These are phyloP conservation scores for Anoura caudifer DNA, from an alignment of 2,113 vertebrate species.

Conservation along the genomic window DNA sequence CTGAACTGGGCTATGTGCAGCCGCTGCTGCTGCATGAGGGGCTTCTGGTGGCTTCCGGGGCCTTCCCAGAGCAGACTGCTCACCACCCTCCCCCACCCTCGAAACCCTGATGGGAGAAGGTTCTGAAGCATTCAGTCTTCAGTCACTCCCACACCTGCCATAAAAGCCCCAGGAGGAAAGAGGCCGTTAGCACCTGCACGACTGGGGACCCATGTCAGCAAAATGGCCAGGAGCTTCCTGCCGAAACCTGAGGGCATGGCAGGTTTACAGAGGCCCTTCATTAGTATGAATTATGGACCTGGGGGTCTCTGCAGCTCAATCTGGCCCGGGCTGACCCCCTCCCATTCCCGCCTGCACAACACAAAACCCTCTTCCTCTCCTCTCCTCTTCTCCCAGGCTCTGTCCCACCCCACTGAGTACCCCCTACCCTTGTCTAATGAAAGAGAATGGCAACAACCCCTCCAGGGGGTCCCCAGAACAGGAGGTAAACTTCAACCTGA, in stretches of 20 bases:
- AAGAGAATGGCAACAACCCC: constrained; percentile 38
- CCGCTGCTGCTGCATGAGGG: neutral
- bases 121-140: neutral
- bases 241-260: constrained; percentile 57
- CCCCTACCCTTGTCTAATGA: constrained; percentile 38
- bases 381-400: neutral
- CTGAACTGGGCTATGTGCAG: neutral
- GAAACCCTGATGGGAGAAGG: neutral
- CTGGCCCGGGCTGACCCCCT: constrained; percentile 63
- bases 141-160: neutral
- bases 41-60: neutral
- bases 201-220: neutral
- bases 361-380: neutral
- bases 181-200: constrained; percentile 41
- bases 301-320: constrained; percentile 24
- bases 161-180: constrained; percentile 21
- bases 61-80: neutral
- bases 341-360: neutral
- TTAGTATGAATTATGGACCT: constrained; percentile 73
- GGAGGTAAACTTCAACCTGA: constrained; percentile 66
- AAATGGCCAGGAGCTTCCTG: constrained; percentile 59
- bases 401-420: neutral
- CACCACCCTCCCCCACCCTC: neutral
- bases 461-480: constrained; percentile 12
- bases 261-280: constrained; percentile 52